phyloP scores from a whole-genome alignment of 2,113 vertebrate species.

The Sorex fumeus region DNA sequence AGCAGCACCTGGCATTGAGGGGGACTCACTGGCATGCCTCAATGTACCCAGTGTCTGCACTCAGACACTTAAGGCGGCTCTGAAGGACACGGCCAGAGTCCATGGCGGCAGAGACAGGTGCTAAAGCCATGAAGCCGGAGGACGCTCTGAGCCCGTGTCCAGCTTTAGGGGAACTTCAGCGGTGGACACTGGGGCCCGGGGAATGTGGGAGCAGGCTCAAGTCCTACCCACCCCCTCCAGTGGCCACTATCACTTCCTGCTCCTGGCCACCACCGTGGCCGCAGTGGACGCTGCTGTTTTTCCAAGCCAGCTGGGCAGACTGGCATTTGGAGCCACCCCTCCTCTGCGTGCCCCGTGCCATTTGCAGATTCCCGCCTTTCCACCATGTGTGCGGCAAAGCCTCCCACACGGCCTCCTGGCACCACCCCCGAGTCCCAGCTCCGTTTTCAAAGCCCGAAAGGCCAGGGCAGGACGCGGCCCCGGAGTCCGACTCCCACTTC shows the following conservation, averaged over 20 bases:
- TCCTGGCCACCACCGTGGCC: constrained; percentile 72
- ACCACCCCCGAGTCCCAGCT: constrained; percentile 54
- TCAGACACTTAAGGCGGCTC: too few species aligned
- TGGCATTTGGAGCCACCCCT: constrained; percentile 17
- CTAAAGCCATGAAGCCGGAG: too few species aligned
- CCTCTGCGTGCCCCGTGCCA: background rate
- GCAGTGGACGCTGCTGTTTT: background rate
- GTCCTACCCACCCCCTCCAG: constrained; percentile 49
- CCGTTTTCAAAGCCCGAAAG: constrained; percentile 43
- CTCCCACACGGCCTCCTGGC: constrained; percentile 28
- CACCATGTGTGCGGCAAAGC: constrained; percentile 33
- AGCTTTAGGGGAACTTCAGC: too few species aligned
- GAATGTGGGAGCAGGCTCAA: constrained; percentile 55
- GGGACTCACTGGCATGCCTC: too few species aligned
- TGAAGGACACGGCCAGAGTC: too few species aligned
- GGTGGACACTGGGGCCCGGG: background rate
- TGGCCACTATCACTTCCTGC: constrained; percentile 45
- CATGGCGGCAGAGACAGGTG: too few species aligned
- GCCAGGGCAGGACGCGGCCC: background rate
- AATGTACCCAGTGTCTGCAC: too few species aligned
- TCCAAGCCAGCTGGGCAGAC: constrained; percentile 62
- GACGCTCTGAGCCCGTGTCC: background rate
- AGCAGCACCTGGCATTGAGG: too few species aligned
- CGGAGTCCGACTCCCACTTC: background rate
- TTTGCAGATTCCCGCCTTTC: constrained; percentile 52